Base-by-base conservation (phyloP, 2,888 invertebrate species). In the Pachycephus smyrnensis region DNA sequence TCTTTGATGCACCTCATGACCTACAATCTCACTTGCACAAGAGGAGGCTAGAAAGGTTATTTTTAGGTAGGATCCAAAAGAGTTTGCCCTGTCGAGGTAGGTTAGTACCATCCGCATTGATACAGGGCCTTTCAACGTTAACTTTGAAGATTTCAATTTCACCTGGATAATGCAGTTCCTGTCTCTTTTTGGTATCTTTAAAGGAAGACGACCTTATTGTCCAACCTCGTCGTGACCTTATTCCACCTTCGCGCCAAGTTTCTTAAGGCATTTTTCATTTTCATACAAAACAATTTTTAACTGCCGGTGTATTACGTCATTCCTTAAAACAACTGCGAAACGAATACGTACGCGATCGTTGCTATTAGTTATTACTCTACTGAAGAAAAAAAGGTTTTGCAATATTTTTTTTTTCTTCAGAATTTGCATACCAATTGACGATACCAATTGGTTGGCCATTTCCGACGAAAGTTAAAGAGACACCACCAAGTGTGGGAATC, bases 401-500 rank as follows among this genome's bases (percentile, higher is more conserved):
- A 23, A 9, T 55, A 55, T 9, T 23, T 55, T 55, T 15, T 37
- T 40, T 55, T 9, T 55, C 15, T 6, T 23, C 6, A 2, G 2
- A 55, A 23, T 55, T 55, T 55, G 9, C 55, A 55, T 55, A 55
- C 55, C 55, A 55, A 55, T 9, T 55, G 55, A 23, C 55, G 55
- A 55, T 55, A 23, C 55, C 55, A 55, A 55, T 55, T 55, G 55
- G 55, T 23, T 9, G 55, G 55, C 55, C 55, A 55, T 55, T 23
- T 9, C 55, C 55, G 23, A 55, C 55, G 31, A 71, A 71, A 32
- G 73, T 76, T 73, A 82, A 80, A 85, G 82, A 86, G 84, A 85
- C 84, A 84, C 80, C 83, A 82, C 80, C 83, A 82, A 88, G 88
- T 91, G 91, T 91, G 91, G 91, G 91, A 91, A 91, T 91, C 88